Evolutionary conservation across 2,888 invertebrate genomes (phyloP).

Genomic region (Cybosia mesomella): DNA sequence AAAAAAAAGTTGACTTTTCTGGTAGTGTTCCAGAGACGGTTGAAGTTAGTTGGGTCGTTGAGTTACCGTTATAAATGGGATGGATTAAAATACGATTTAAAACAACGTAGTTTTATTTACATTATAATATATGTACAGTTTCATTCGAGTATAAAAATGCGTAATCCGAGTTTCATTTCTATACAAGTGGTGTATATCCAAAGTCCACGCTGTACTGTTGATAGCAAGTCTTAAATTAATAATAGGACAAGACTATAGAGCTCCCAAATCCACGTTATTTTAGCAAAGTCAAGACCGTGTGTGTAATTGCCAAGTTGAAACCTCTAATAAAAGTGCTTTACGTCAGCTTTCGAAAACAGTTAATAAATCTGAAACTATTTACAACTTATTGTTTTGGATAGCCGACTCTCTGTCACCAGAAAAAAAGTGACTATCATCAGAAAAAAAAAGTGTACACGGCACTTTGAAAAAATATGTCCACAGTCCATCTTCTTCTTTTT

Average conservation of each 20-base stretch:
- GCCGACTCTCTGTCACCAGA: too few species aligned
- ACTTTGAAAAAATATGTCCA: not conserved
- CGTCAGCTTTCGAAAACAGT: too few species aligned
- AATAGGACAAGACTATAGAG: not conserved
- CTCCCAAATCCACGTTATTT: not conserved
- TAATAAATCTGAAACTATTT: too few species aligned
- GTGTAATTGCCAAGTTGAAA: too few species aligned
- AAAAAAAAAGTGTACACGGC: not conserved
- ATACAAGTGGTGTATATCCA: not conserved
- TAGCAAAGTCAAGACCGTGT: not conserved
- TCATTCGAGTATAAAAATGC: not conserved
- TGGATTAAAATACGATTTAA: slow-evolving; percentile 5
- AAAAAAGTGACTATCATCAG: too few species aligned
- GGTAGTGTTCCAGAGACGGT: not conserved
- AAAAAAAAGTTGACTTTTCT: not conserved
- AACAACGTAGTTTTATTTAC: slow-evolving; percentile 16
- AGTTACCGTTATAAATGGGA: not conserved
- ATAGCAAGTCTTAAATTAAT: not conserved
- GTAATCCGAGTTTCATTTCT: not conserved
- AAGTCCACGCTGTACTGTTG: not conserved
- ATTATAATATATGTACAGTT: not conserved
- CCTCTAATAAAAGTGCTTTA: too few species aligned
- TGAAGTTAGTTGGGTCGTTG: not conserved
- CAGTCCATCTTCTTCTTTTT: not conserved
- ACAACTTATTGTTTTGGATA: too few species aligned